These are phyloP conservation scores for Morinoia aosen DNA, from an alignment of 2,888 invertebrate genomes.

Conservation along the genomic window DNA sequence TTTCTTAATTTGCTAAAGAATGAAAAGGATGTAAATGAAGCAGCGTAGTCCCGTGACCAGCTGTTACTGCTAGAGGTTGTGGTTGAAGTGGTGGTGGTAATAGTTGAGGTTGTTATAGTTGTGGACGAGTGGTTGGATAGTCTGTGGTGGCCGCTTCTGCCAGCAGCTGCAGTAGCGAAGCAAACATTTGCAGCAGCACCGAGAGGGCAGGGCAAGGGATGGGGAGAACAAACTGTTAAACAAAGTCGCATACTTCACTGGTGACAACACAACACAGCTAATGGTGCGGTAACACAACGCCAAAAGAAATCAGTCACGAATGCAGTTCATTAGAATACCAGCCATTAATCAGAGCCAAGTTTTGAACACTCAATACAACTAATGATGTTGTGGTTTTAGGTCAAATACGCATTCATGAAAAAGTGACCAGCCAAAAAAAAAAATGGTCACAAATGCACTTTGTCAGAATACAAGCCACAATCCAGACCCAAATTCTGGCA, in stretches of 20 bases:
- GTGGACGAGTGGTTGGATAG: conserved; percentile 18
- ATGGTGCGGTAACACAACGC: background rate
- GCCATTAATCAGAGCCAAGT: background rate
- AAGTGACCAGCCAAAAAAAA: background rate
- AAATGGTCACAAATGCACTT: background rate
- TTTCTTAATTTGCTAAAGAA: conserved; percentile 48
- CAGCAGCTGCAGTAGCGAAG: background rate
- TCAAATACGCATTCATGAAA: no score
- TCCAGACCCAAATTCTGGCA: background rate
- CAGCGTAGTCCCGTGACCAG: conserved; percentile 45
- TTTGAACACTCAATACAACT: background rate
- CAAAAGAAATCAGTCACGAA: background rate
- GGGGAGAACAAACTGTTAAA: background rate
- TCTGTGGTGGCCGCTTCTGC: conserved; percentile 35
- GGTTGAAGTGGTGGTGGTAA: conserved; percentile 36
- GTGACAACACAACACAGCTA: background rate
- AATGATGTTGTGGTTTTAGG: no score
- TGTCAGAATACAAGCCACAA: background rate
- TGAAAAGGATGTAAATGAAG: conserved; percentile 36
- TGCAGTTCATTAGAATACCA: background rate
- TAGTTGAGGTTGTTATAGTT: background rate
- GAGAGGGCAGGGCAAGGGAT: background rate
- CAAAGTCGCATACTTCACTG: background rate
- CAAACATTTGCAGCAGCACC: background rate
- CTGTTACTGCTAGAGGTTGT: conserved; percentile 38